These are phyloP conservation scores for Archivesica marissinica DNA, from an alignment of 1,140 invertebrate species.

Conservation along the genomic window DNA sequence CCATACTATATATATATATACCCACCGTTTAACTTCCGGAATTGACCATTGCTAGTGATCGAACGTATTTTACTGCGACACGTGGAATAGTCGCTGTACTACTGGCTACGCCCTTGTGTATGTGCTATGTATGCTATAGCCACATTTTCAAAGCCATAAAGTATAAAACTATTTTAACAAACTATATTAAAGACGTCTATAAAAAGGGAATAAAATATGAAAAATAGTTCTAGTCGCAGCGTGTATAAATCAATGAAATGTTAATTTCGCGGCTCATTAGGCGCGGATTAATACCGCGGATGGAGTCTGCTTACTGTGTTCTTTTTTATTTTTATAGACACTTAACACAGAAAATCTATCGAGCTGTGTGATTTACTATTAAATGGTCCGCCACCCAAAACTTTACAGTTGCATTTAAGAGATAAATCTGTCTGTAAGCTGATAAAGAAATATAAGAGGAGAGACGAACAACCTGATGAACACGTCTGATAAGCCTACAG, in stretches of 20 bases:
- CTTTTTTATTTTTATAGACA: slow-evolving; percentile 1
- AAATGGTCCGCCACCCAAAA: slow-evolving; percentile 18
- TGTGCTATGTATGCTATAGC: no score
- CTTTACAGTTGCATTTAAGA: neutral
- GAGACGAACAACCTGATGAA: no score
- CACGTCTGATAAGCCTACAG: no score
- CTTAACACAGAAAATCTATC: slow-evolving; percentile 24
- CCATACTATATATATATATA: no score
- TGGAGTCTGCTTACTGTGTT: slow-evolving; percentile 10
- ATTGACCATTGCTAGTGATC: no score
- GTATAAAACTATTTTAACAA: slow-evolving; percentile 12
- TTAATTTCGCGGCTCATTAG: slow-evolving; percentile 26
- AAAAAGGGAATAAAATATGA: slow-evolving; percentile 26
- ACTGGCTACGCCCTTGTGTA: no score
- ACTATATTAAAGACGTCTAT: slow-evolving; percentile 1
- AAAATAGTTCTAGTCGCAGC: neutral
- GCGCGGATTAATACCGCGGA: neutral
- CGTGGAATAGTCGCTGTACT: no score
- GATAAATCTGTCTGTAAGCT: neutral
- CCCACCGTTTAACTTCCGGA: no score
- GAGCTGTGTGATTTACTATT: slow-evolving; percentile 7
- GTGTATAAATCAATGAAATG: slow-evolving; percentile 32
- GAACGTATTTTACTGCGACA: no score
- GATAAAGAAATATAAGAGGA: slow-evolving; percentile 4
- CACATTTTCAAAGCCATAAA: neutral